Conservation (phyloP, 2,797 vertebrate species). For the Malacoctenus gilli region DNA sequence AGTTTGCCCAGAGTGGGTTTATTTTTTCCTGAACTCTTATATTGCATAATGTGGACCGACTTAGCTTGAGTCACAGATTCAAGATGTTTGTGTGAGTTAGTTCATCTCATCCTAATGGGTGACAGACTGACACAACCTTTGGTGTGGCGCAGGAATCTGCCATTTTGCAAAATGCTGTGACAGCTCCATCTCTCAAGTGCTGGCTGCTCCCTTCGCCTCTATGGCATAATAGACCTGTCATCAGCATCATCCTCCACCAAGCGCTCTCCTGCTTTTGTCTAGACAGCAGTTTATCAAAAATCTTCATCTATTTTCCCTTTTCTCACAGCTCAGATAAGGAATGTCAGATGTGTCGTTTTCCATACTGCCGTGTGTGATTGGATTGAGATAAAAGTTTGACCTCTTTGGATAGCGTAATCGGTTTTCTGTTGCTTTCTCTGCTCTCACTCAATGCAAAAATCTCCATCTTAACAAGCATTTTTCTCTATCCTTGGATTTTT, state of each 20-base stretch:
- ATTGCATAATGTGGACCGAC: conserved; percentile 16
- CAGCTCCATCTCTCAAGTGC: conserved; percentile 65
- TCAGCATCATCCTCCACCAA: conserved; percentile 55
- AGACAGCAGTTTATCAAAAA: conserved; percentile 64
- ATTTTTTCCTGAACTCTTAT: neutral
- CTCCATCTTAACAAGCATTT: conserved; percentile 25
- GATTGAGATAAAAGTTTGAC: conserved; percentile 53
- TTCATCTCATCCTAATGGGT: conserved; percentile 51
- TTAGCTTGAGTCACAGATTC: conserved; percentile 51
- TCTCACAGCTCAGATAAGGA: conserved; percentile 27
- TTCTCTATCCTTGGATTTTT: neutral
- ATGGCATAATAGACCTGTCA: conserved; percentile 75
- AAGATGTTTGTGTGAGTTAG: conserved; percentile 47
- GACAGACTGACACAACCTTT: conserved; percentile 67
- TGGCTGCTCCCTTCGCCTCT: conserved; percentile 57
- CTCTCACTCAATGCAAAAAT: conserved; percentile 19
- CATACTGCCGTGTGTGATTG: conserved; percentile 42
- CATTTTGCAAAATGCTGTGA: conserved; percentile 65
- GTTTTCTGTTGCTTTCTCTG: conserved; percentile 24
- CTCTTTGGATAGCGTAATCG: conserved; percentile 19
- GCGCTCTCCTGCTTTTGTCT: conserved; percentile 59
- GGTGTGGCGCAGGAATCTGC: conserved; percentile 61
- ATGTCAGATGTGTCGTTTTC: conserved; percentile 58
- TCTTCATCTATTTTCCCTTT: conserved; percentile 22
- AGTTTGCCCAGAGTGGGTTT: neutral